Conservation (phyloP, 2,113 vertebrate genomes). For the Raja brachyura region DNA sequence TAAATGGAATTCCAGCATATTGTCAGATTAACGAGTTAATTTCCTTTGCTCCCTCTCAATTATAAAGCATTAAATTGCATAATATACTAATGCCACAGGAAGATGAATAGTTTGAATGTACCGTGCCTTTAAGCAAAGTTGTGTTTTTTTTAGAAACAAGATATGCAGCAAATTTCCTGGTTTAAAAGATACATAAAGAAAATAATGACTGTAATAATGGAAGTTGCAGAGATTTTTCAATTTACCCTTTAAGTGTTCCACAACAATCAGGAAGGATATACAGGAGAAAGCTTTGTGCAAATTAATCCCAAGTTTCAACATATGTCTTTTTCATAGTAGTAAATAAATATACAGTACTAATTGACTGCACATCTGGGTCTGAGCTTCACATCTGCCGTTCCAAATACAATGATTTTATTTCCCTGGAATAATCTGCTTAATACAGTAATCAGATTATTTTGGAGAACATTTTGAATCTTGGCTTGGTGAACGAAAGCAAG, state of each 20-base stretch:
- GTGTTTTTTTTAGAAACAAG: not conserved
- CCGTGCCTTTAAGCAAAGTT: not conserved
- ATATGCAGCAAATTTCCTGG: not conserved
- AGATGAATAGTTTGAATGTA: constrained; percentile 1
- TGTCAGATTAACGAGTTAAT: not conserved
- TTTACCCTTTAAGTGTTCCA: not conserved
- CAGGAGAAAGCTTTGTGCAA: not conserved
- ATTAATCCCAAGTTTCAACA: not conserved
- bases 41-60: not conserved
- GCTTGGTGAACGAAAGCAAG: not conserved
- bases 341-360: not conserved
- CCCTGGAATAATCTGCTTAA: not conserved
- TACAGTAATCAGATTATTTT: not conserved
- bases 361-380: not conserved
- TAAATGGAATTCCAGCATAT: not conserved
- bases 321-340: not conserved
- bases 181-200: not conserved
- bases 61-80: not conserved
- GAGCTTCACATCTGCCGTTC: not conserved
- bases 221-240: not conserved
- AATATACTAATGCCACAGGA: not conserved
- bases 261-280: not conserved
- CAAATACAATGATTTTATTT: not conserved
- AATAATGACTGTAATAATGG: not conserved
- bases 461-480: not conserved